A percentile compares a stretch with the other conserved stretches of the same genome.
Conservation (phyloP, 2,888 invertebrate genomes). For the Drosophila nr. fundita region DNA sequence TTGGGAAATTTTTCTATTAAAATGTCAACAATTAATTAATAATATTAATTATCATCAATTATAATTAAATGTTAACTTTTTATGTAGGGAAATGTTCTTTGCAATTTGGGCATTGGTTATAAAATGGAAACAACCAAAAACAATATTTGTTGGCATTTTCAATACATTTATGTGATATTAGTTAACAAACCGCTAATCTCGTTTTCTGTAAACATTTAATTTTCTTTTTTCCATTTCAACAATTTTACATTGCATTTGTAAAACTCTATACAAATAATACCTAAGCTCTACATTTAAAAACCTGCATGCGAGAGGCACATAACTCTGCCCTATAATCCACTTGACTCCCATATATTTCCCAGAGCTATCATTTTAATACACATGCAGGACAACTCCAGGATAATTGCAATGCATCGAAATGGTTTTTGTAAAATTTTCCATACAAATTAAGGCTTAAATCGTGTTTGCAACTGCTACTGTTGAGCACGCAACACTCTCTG, state of each 20-base stretch:
- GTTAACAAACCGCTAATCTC: not conserved
- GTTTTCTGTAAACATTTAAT: not conserved
- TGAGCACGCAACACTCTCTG: not conserved
- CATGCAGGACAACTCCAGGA: not conserved
- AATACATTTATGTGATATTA: not conserved
- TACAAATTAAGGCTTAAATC: slow-evolving; percentile 27
- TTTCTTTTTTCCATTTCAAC: not conserved
- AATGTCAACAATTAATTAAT: not conserved
- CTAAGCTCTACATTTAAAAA: too few relatives aligned
- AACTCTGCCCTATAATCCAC: not conserved
- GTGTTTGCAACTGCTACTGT: not conserved
- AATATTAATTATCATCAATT: too few relatives aligned
- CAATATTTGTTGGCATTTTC: not conserved
- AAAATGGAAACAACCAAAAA: not conserved
- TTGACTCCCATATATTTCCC: not conserved
- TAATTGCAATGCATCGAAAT: slow-evolving; percentile 19
- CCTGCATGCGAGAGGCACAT: not conserved
- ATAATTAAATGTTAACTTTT: not conserved
- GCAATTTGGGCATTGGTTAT: not conserved
- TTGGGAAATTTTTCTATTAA: not conserved
- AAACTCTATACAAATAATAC: not conserved
- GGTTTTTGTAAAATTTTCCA: slow-evolving; percentile 2
- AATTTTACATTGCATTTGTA: not conserved
- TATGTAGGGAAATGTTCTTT: not conserved
- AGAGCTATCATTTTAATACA: slow-evolving; percentile 9